Evolutionary conservation across 2,113 vertebrate genomes (phyloP).

Genomic region (Benitochromis conjunctus): DNA sequence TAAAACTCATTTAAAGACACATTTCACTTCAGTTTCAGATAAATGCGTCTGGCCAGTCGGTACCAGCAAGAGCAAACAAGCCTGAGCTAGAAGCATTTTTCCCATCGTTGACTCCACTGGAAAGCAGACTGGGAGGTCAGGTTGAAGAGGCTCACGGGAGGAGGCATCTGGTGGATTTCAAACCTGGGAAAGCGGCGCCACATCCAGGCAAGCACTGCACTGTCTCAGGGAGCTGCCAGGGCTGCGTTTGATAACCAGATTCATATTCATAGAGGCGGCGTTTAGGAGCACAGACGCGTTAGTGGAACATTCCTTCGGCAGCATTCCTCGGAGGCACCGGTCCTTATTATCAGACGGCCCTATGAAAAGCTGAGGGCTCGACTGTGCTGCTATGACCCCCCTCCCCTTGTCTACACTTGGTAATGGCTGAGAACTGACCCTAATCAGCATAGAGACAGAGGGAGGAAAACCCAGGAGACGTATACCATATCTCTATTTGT

Average conservation of each 20-base stretch:
- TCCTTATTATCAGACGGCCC: constrained; percentile 59
- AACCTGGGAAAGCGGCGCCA: neutral
- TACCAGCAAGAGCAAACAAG: neutral
- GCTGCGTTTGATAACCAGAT: constrained; percentile 22
- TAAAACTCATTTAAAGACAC: neutral
- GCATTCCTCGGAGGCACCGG: constrained; percentile 65
- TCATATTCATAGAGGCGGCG: constrained; percentile 25
- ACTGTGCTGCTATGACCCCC: neutral
- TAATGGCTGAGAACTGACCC: constrained; percentile 53
- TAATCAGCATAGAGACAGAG: constrained; percentile 28
- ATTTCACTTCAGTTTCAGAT: neutral
- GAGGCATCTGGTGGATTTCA: constrained; percentile 20
- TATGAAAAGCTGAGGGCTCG: constrained; percentile 46
- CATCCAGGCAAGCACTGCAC: neutral
- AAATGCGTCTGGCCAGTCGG: neutral
- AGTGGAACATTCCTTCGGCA: constrained; percentile 26
- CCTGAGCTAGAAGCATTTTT: neutral
- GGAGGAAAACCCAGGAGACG: constrained; percentile 5
- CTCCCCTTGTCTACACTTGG: constrained; percentile 30
- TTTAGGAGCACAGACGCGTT: constrained; percentile 26
- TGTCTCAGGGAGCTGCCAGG: neutral
- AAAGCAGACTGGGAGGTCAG: constrained; percentile 16
- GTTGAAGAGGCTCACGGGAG: constrained; percentile 18
- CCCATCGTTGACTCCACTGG: neutral
- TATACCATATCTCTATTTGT: neutral